Evolutionary conservation across 2,888 invertebrate species (phyloP), one percentile per base, ranked within the genome.

Genomic region (Parnassius orleans): DNA sequence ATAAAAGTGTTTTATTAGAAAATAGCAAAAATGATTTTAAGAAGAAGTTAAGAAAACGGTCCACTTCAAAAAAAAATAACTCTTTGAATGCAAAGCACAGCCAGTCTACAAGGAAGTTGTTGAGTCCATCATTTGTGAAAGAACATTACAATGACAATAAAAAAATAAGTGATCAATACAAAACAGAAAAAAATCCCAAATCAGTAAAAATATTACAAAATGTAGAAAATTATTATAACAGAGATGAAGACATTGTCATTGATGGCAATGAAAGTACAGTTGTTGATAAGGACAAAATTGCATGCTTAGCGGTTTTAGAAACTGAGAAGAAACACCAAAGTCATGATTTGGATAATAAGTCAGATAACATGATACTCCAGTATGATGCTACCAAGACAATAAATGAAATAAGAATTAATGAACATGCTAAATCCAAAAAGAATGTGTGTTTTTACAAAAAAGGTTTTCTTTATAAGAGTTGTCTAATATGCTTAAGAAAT

Each of bases 221-320:
- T 33, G 33, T 33, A 33, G 1, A 33, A 33, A 50, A 57, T 24
- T 58, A 53, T 43, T 47, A 51, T 60, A 58, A 65, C 53, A 57
- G 60, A 64, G 72, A 72, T 41, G 75, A 80, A 66, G 67, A 69
- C 10, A 78, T 80, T 68, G 66, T 79, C 5, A 83, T 89, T 68
- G 78, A 86, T 69, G 85, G 85, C 62, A 78, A 81, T 53, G 79
- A 79, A 68, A 77, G 68, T 69, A 60, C 74, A 62, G 57, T 61
- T 52, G 46, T 80, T 60, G 87, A 90, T 73, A 90, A 89, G 74
- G 90, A 91, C 72, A 75, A 68, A 69, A 68, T 78, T 48, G 88
- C 90, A 61, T 83, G 78, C 70, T 65, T 81, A 47, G 85, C 84
- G 66, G 82, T 90, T 12, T 64, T 77, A 53, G 72, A 79, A 67